A percentile compares a stretch with the other conserved stretches of the same genome.
These are phyloP conservation scores for Argyresthia albistria DNA, from an alignment of 2,888 invertebrate species.

Conservation along the genomic window DNA sequence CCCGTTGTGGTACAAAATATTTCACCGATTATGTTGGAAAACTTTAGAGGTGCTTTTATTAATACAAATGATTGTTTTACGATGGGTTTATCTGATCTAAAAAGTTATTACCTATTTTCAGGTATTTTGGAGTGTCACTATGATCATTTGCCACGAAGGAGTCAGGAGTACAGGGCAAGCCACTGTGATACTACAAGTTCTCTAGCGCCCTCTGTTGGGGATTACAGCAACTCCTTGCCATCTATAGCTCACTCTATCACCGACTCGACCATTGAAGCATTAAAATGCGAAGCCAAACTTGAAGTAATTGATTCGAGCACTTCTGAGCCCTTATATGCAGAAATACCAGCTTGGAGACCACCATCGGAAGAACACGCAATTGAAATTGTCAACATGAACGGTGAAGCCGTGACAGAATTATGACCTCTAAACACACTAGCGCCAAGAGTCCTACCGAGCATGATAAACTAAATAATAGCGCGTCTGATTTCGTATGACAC, in stretches of 20 bases:
- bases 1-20: constrained; percentile 62
- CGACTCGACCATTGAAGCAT: constrained; percentile 52
- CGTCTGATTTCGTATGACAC: no score
- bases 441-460: no score
- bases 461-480: no score
- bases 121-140: constrained; percentile 75
- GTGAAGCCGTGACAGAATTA: constrained; percentile 67
- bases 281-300: constrained; percentile 57
- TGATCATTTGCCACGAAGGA: constrained; percentile 70
- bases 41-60: constrained; percentile 58
- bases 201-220: constrained; percentile 8
- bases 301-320: constrained; percentile 51
- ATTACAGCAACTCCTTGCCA: constrained; percentile 25
- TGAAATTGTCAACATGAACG: constrained; percentile 53
- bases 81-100: neutral
- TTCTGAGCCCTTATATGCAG: constrained; percentile 77
- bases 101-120: constrained; percentile 18
- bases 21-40: constrained; percentile 70
- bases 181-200: constrained; percentile 8
- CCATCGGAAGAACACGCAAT: constrained; percentile 60
- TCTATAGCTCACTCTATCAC: constrained; percentile 43
- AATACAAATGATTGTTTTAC: neutral
- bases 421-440: constrained; percentile 23
- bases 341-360: constrained; percentile 74
- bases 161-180: constrained; percentile 35